Conservation (phyloP, 2,888 invertebrate species). For the Keiferia lycopersicella region DNA sequence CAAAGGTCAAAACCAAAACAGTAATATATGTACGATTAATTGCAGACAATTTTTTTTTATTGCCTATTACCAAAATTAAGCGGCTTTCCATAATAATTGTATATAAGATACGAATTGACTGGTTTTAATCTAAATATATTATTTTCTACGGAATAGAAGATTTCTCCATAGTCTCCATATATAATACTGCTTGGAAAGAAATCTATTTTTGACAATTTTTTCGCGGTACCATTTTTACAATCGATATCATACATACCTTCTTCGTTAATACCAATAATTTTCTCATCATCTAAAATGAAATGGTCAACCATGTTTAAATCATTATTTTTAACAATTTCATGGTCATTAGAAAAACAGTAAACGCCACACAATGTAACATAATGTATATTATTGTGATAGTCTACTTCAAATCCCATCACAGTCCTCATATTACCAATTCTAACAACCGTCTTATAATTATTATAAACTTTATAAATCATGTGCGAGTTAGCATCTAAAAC, state of each 20-base stretch:
- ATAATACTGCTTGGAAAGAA: slow-evolving; percentile 62
- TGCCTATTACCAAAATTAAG: neutral
- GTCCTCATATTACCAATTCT: slow-evolving; percentile 56
- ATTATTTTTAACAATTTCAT: slow-evolving; percentile 60
- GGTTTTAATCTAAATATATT: slow-evolving; percentile 64
- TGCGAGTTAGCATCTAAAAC: slow-evolving; percentile 68
- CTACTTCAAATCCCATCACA: slow-evolving; percentile 67
- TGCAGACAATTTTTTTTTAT: no score
- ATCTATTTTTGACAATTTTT: slow-evolving; percentile 51
- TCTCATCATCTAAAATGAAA: slow-evolving; percentile 33
- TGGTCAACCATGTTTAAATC: slow-evolving; percentile 29
- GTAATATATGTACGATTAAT: no score
- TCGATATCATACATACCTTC: slow-evolving; percentile 59
- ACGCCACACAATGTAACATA: slow-evolving; percentile 68
- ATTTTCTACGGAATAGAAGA: slow-evolving; percentile 61
- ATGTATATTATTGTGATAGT: slow-evolving; percentile 61
- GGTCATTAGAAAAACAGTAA: slow-evolving; percentile 55
- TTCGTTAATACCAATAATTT: slow-evolving; percentile 58
- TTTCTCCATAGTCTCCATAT: slow-evolving; percentile 70
- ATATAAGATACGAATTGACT: slow-evolving; percentile 61
- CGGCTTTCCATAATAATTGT: slow-evolving; percentile 44
- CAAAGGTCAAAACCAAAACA: no score
- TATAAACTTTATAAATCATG: slow-evolving; percentile 63
- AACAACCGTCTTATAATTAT: slow-evolving; percentile 48
- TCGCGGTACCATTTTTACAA: slow-evolving; percentile 66